Evolutionary conservation across 2,113 vertebrate species (phyloP).

Genomic region (Mesembrinibis cayennensis): DNA sequence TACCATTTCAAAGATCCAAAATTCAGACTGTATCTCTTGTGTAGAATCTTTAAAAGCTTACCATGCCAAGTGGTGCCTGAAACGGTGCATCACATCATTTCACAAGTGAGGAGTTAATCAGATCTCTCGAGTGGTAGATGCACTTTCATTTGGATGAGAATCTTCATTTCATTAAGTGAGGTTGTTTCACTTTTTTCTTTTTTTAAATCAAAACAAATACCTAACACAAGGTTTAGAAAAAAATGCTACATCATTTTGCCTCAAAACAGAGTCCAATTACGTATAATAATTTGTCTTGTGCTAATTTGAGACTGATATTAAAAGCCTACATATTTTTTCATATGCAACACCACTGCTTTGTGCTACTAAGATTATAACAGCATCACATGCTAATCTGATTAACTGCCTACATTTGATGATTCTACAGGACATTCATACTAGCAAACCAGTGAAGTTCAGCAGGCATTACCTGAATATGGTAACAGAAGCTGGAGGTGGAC

Average conservation of each 20-base stretch:
- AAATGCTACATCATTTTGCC: neutral
- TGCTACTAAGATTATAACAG: neutral
- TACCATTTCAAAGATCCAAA: neutral
- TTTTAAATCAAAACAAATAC: neutral
- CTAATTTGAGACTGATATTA: neutral
- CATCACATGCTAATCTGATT: neutral
- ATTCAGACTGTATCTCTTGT: neutral
- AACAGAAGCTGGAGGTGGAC: conserved; percentile 52
- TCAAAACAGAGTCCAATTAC: neutral
- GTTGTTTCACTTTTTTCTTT: neutral
- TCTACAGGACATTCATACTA: conserved; percentile 61
- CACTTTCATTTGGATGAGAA: neutral
- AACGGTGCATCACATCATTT: neutral
- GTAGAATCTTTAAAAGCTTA: neutral
- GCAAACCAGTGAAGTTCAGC: conserved; percentile 59
- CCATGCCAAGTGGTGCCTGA: neutral
- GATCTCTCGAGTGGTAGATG: neutral
- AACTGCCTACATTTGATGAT: conserved; percentile 20
- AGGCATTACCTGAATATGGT: conserved; percentile 50
- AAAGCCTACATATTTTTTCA: neutral
- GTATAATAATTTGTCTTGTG: neutral
- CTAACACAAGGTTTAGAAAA: neutral
- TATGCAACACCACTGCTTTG: neutral
- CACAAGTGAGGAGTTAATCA: neutral
- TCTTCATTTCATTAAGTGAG: neutral